Base-by-base conservation (phyloP, 2,113 vertebrate species). In the Hemiprocne comata region DNA sequence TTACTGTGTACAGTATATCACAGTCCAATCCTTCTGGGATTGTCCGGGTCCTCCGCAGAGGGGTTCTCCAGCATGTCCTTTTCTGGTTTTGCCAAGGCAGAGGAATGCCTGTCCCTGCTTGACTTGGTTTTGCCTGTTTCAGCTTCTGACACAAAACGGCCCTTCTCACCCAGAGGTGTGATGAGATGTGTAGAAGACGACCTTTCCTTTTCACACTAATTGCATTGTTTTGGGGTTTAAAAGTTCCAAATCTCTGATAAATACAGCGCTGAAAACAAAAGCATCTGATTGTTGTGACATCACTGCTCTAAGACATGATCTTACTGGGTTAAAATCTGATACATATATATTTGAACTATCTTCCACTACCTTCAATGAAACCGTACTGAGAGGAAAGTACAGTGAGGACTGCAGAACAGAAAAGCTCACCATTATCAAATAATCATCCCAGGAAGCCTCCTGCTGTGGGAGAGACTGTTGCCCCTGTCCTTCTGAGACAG, bases 71-170 rank as follows among this genome's bases (percentile, higher is more conserved):
- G 40, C 53, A 76, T 90, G 46, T 60, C 84, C 85, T 94, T 96
- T 93, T 91, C 95, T 96, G 87, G 87, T 67, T 93, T 94, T 90
- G 62, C 83, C 87, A 81, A 87, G 57, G 75, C 70, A 74, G 50
- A 95, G 55, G 82, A 94, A 95, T 87, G 86, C 53, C 66, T 58
- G 50, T 60, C 44, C 80, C 82, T 84, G 48, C 57, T 90, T 84
- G 75, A 19, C 26, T 48, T 44, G 58, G 42, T 69, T 95, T 70
- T 75, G 57, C 62, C 74, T 40, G 12, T 69, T 91, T 84, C 40
- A 36, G 72, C 61, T 84, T 51, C 69, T 53, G 69, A 87, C 13
- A 3, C 54, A 70, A 44, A 91, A 88, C 2, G 13, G 19, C 60
- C 60, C 24, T 94, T 48, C 79, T 80, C 79, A 2, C 79, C 69